Base-by-base conservation (phyloP, 1,140 invertebrate species). In the Nymphalis io region DNA sequence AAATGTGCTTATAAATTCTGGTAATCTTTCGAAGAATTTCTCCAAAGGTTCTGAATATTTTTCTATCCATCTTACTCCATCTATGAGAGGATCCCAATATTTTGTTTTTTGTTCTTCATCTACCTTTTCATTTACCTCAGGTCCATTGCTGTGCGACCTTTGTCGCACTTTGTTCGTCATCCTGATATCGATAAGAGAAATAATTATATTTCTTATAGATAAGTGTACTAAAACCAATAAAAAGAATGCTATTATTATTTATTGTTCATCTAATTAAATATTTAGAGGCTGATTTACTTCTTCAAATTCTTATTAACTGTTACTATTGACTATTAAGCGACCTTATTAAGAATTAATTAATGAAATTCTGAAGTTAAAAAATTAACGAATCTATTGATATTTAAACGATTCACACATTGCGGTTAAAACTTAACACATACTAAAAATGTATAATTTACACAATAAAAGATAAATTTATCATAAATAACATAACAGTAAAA, bases 61-160 rank as follows among this genome's bases (percentile, higher is more conserved):
- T 57, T 94, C 93, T 10, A 92, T 87, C 93, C 93, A 94, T 69
- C 88, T 92, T 0, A 93, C 88, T 0, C 90, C 89, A n/a, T 91
- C 88, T 5, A 82, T 87, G 58, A 93, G 79, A 0, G 93, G 93
- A 69, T 93, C 92, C 80, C 85, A 89, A 6, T 84, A 82, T 67
- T 82, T 87, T 8, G 76, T 66, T 55, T 83, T 83, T 11, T 62
- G 40, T 58, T 78, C 69, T 13, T 64, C 68, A 1, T 21, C 38
- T 0, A 13, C 16, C 18, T 68, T 61, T 27, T 15, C 60, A 10
- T 61, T 61, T 27, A 48, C 39, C 1, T 23, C 15, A 6, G 5
- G 13, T 46, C 23, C 60, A 39, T 61, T 48, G 20, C 18, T 38
- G 12, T 23, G 20, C 10, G 60, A 46, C 39, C 60, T 61, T 61